A percentile compares a stretch with the other conserved stretches of the same genome.
phyloP scores from a whole-genome alignment of 1,140 invertebrate genomes.

The Temnothorax nylanderi region DNA sequence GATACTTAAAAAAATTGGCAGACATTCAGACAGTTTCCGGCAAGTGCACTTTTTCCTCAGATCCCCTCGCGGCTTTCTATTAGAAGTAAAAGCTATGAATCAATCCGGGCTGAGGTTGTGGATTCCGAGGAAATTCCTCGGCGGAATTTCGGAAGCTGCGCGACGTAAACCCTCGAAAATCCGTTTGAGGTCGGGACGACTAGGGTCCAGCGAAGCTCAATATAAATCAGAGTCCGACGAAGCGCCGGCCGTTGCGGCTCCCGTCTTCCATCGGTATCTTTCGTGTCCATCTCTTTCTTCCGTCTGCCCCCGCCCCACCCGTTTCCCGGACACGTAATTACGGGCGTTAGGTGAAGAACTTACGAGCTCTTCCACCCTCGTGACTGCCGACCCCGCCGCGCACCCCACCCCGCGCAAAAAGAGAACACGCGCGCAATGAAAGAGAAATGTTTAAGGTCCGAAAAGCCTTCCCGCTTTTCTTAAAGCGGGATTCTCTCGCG shows the following conservation, averaged over 20 bases:
- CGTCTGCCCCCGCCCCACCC: neutral
- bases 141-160: constrained; percentile 57
- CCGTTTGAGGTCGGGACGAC: constrained; percentile 48
- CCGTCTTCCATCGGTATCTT: constrained; percentile 45
- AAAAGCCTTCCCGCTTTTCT: constrained; percentile 8
- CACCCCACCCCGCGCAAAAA: constrained; percentile 13
- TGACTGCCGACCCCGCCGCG: constrained; percentile 31
- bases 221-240: constrained; percentile 69
- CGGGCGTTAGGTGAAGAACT: constrained; percentile 64
- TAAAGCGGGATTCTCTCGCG: constrained; percentile 39
- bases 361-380: constrained; percentile 38
- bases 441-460: constrained; percentile 43
- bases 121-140: constrained; percentile 64
- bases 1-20: neutral
- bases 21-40: neutral
- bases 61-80: constrained; percentile 24
- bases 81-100: constrained; percentile 61
- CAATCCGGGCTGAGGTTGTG: constrained; percentile 31
- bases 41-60: too few relatives aligned
- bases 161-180: constrained; percentile 58
- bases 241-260: constrained; percentile 30
- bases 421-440: constrained; percentile 60
- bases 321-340: constrained; percentile 74
- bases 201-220: constrained; percentile 62
- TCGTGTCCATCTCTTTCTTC: constrained; percentile 59